These are phyloP conservation scores for Apamea sordens DNA, from an alignment of 2,888 invertebrate species.

Conservation along the genomic window DNA sequence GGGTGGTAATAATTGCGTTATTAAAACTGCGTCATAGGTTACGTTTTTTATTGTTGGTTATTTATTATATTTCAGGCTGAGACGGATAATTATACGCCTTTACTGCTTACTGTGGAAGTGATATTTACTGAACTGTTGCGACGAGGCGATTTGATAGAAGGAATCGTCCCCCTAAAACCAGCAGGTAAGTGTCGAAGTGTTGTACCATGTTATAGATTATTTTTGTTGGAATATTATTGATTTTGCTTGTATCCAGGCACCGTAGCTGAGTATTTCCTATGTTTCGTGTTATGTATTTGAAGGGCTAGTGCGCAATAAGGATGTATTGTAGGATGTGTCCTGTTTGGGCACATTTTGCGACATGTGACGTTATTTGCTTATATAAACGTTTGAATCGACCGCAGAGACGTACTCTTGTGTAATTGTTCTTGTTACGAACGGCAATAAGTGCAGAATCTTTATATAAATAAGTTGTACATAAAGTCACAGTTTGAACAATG, in stretches of 20 bases:
- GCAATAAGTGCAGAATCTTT: constrained; percentile 33
- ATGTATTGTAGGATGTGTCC: constrained; percentile 39
- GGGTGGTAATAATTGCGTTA: constrained; percentile 36
- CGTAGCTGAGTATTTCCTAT: constrained; percentile 13
- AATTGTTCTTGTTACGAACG: constrained; percentile 61
- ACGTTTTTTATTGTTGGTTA: constrained; percentile 71
- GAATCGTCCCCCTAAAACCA: constrained; percentile 91
- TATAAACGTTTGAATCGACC: constrained; percentile 68
- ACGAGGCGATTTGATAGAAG: constrained; percentile 92
- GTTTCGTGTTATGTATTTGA: background rate
- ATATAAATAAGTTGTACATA: constrained; percentile 45
- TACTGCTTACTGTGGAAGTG: constrained; percentile 92
- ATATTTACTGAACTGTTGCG: constrained; percentile 93
- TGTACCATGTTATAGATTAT: constrained; percentile 58
- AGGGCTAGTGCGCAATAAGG: constrained; percentile 16
- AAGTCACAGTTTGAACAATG: constrained; percentile 26
- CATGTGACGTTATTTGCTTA: constrained; percentile 77
- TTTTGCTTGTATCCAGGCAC: constrained; percentile 67
- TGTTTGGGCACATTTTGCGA: constrained; percentile 70
- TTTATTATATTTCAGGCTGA: constrained; percentile 82
- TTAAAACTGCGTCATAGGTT: constrained; percentile 79
- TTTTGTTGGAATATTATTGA: constrained; percentile 75
- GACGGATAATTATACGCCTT: constrained; percentile 88
- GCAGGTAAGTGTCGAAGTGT: constrained; percentile 80
- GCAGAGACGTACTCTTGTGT: constrained; percentile 65